Evolutionary conservation across 2,797 vertebrate genomes (phyloP), one percentile per base, ranked within the genome.

Genomic region (Meriones psammophilus): DNA sequence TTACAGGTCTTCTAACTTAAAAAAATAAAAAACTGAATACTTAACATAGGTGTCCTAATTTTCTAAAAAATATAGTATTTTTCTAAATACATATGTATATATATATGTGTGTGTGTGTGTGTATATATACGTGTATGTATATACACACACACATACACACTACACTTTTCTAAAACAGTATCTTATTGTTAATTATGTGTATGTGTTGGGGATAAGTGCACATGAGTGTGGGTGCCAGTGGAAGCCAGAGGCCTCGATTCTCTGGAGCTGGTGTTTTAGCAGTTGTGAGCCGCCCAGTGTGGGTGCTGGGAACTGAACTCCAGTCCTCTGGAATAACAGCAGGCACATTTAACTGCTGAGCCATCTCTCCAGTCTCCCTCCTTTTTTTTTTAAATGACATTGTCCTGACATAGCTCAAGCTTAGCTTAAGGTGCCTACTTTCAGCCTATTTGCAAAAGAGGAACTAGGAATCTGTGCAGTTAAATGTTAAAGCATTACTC

Each of bases 1-100:
- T 85, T 84, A 76, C 15, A 18, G n/a, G 64, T 30, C 54, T 80
- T 93, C 54, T 56, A 97, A 91, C 17, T 83, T 83, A 46, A 30
- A 12, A 79, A 96, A 94, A 89, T 54, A 18, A 93, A 56, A 89
- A 91, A 17, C 1, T 42, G 36, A 36, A 22, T 83, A 64, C 24
- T 26, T 84, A 66, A 46, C 42, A 33, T 46, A 64, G 81, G 39
- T 64, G 12, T 58, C 15, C 36, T 64, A 42, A 83, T 83, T 42
- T 42, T 42, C 56, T 83, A 39, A 66, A 50, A 50, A 50, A 50
- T 39, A 66, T 33, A 84, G 14, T 85, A 33, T 46, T 46, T 66
- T 68, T 42, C 42, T 42, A 42, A 42, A 50, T 10, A 50, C 5
- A 50, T 50, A 50, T 50, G 42, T 42, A 42, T 39, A 39, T 39